Evolutionary conservation across 1,140 invertebrate species (phyloP), one percentile per base, ranked within the genome.

Genomic region (Cydia pomonella): DNA sequence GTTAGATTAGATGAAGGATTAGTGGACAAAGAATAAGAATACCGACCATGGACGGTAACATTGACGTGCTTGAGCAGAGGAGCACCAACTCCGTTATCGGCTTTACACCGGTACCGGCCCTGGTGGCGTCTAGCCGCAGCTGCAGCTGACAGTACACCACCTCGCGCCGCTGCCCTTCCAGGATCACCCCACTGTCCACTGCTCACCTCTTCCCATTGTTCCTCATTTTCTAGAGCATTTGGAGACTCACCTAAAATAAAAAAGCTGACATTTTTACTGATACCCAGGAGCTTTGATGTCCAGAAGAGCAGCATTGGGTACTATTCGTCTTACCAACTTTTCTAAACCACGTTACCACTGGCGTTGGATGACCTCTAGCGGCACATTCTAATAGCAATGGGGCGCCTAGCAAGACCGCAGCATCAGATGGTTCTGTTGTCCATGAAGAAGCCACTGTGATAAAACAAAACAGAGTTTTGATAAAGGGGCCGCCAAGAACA

Each of bases 71-170:
- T 96, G 73, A 94, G 93, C 2, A 96, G 88, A 10, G 95, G 95
- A 18, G 95, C 94, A 1, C 97, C 97, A 47, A 97, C 96, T 18
- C 95, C 95, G 88, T 97, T 97, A 81, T 95, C 96, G 0, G 96
- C 96, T 33, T 95, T 94, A 85, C 97, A 97, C 23, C 97, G 94
- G 90, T 97, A 97, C 80, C 95, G 94, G 3, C 97, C 97, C 81
- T 95, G 94, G 79, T 95, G 95, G 73, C 93, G 90, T 21, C 95
- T 94, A 53, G 94, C 91, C 1, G 95, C 95, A 3, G 94, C 92
- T 16, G 94, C 93, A 16, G 95, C 95, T 80, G 94, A 89, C 18
- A 96, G 82, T 16, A 94, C 94, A n/a, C 95, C 95, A 85, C 72
- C 74, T 21, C n/a, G 33, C 41, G 71, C 44, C n/a, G 50, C 62